Evolutionary conservation across 2,888 invertebrate species (phyloP).

Genomic region (Phytoseiulus persimilis): DNA sequence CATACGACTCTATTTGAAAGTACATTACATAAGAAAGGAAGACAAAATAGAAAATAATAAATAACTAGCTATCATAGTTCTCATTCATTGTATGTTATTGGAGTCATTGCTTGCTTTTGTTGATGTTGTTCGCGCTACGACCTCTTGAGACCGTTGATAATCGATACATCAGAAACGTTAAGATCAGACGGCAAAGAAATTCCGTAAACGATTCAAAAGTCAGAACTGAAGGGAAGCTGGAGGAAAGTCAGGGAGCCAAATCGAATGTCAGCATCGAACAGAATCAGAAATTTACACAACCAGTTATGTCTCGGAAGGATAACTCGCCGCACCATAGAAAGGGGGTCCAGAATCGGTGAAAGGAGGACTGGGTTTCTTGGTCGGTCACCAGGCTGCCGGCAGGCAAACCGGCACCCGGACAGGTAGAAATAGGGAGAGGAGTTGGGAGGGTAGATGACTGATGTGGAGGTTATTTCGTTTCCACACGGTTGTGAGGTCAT

Average conservation of each 20-base stretch:
- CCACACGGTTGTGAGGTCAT: background rate
- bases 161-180: background rate
- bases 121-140: background rate
- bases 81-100: background rate
- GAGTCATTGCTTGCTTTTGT: background rate
- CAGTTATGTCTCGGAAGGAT: background rate
- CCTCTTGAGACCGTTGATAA: background rate
- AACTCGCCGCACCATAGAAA: background rate
- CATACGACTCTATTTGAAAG: background rate
- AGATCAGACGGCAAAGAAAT: background rate
- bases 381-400: background rate
- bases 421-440: background rate
- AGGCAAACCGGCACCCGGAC: background rate
- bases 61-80: background rate
- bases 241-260: background rate
- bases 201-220: background rate
- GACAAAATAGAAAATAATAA: constrained; percentile 5
- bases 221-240: background rate
- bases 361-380: background rate
- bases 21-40: background rate
- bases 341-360: background rate
- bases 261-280: background rate
- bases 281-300: background rate
- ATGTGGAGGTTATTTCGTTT: background rate
- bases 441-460: background rate